Base-by-base conservation (phyloP, 2,113 vertebrate genomes). In the Actenoides hombroni region DNA sequence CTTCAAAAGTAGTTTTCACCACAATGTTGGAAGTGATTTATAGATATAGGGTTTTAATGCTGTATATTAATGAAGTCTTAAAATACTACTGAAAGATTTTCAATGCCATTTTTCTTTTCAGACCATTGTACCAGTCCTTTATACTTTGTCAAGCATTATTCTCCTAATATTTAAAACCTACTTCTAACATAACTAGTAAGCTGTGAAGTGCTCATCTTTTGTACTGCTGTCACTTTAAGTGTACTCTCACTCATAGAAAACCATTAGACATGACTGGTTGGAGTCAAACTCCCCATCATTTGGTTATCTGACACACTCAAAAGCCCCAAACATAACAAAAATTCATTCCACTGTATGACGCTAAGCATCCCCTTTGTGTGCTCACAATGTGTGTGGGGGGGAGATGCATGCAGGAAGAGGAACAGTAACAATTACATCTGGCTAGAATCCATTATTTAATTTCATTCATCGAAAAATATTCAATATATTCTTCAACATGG, bases 361-460 rank as follows among this genome's bases (percentile, higher is more conserved):
- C 12, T 13, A 63, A 71, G 37, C 28, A 68, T 28, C 8, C 33
- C 31, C 14, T 63, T 25, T 14, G 16, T 5, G 16, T 5, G 2
- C 0, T 0, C 3, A 7, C 0, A 0, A 8, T 24, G n/a, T n/a
- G n/a, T n/a, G n/a, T n/a, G 42, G 42, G 42, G 15, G 42, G 15
- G 15, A 15, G 6, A 15, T 24, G 56, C 25, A 13, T 2, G 0
- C 31, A 65, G 19, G 4, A 10, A 6, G 2, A 69, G 3, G 16
- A 84, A 69, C 9, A 76, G n/a, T 49, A 54, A 35, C 8, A 64
- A 4, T 17, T 48, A 61, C 0, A 1, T 56, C 49, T 77, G 33
- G 39, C 44, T 86, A 14, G 9, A 91, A 89, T 26, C 35, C 64
- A 77, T 68, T 33, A 63, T 33, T 54, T 68, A 13, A 67, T 74